These are phyloP conservation scores for Chelonus insularis DNA, from an alignment of 1,140 invertebrate species.

Conservation along the genomic window DNA sequence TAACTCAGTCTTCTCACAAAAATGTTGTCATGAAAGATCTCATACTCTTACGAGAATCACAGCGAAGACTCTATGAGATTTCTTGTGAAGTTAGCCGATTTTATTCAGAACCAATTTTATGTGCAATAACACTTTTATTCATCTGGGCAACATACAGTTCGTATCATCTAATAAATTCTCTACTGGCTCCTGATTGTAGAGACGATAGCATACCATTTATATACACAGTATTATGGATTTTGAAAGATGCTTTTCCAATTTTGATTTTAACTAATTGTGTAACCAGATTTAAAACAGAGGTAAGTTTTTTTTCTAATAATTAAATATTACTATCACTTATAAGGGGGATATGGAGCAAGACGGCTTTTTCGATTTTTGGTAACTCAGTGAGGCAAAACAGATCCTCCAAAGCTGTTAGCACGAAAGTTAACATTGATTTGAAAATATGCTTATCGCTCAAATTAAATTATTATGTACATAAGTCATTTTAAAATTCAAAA, in stretches of 20 bases:
- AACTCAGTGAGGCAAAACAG: no score
- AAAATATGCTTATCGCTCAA: no score
- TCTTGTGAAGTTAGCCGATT: not conserved
- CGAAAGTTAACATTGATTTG: no score
- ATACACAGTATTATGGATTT: not conserved
- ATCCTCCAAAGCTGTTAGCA: no score
- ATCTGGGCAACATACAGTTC: not conserved
- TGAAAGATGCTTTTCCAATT: not conserved
- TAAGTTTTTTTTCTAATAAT: not conserved
- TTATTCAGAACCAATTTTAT: not conserved
- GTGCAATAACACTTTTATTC: not conserved
- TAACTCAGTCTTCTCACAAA: not conserved
- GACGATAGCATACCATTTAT: no score
- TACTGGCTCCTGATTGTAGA: not conserved
- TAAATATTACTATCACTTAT: no score
- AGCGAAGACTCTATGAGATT: not conserved
- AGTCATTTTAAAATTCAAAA: no score
- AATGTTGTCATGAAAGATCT: not conserved
- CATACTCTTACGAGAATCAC: not conserved
- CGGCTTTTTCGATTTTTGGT: no score
- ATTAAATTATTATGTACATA: no score
- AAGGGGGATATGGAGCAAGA: no score
- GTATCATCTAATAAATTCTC: not conserved
- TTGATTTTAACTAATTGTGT: not conserved
- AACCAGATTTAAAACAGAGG: not conserved